Conservation (phyloP, 2,797 vertebrate genomes). For the Dipus sagitta region DNA sequence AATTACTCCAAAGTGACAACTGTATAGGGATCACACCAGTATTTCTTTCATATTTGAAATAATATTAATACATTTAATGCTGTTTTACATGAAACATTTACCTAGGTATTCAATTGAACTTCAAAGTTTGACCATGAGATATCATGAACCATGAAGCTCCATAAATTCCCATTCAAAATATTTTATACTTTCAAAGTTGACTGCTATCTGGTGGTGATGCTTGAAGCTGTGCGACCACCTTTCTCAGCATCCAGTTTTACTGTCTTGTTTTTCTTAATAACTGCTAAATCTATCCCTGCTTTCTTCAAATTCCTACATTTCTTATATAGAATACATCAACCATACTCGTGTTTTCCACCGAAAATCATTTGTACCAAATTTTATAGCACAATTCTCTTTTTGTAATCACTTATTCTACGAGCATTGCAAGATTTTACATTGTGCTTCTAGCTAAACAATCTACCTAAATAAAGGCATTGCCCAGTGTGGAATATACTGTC, state of each 20-base stretch:
- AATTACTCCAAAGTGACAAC: neutral
- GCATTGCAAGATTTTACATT: neutral
- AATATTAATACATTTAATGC: neutral
- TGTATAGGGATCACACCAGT: neutral
- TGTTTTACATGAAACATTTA: neutral
- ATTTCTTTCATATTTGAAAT: neutral
- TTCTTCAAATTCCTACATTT: neutral
- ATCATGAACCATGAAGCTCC: neutral
- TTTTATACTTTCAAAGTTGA: neutral
- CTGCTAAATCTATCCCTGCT: neutral
- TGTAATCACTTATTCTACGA: neutral
- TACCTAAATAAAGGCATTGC: neutral
- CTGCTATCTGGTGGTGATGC: neutral
- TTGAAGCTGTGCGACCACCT: neutral
- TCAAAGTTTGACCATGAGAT: neutral
- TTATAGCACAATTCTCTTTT: neutral
- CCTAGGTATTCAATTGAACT: neutral
- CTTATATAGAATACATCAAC: neutral
- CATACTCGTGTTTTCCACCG: neutral
- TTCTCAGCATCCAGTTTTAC: neutral
- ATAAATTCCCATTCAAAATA: neutral
- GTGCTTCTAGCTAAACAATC: neutral
- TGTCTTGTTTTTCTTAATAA: neutral
- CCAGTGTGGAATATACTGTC: neutral
- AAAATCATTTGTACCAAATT: neutral